Evolutionary conservation across 2,797 vertebrate genomes (phyloP).

Genomic region (Phrynocephalus forsythii): DNA sequence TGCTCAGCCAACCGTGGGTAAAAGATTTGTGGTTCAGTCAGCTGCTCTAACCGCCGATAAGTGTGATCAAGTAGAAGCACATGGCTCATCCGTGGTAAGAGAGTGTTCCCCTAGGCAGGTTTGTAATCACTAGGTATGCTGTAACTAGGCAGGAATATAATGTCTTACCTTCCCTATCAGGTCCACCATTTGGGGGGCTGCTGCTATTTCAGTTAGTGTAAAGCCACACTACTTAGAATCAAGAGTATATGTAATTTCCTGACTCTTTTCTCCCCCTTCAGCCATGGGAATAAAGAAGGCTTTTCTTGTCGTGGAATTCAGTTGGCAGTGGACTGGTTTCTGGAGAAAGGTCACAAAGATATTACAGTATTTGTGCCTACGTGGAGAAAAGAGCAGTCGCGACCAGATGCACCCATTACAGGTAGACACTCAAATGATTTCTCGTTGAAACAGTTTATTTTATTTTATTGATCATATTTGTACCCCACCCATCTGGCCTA

Average conservation of each 20-base stretch:
- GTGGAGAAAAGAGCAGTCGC: constrained; percentile 98
- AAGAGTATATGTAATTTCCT: not conserved
- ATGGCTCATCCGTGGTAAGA: not conserved
- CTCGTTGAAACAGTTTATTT: constrained; percentile 6
- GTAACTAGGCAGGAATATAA: not conserved
- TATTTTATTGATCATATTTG: too few species aligned
- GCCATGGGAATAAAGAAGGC: constrained; percentile 99
- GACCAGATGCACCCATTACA: constrained; percentile 96
- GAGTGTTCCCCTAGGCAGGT: not conserved
- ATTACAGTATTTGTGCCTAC: constrained; percentile 98
- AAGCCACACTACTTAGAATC: not conserved
- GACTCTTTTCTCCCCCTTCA: constrained; percentile 67
- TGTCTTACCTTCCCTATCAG: too few species aligned
- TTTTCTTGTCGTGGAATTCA: constrained; percentile 98
- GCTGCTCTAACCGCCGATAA: not conserved
- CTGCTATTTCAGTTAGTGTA: not conserved
- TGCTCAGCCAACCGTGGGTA: not conserved
- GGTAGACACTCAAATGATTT: constrained; percentile 77
- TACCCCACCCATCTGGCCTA: too few species aligned
- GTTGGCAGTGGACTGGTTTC: constrained; percentile 96
- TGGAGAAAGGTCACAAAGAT: constrained; percentile 97
- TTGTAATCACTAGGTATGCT: not conserved
- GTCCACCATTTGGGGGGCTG: too few species aligned
- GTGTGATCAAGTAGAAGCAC: not conserved
- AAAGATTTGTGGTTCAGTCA: not conserved